Conservation (phyloP, 2,797 vertebrate genomes). For the Lophius americanus region DNA sequence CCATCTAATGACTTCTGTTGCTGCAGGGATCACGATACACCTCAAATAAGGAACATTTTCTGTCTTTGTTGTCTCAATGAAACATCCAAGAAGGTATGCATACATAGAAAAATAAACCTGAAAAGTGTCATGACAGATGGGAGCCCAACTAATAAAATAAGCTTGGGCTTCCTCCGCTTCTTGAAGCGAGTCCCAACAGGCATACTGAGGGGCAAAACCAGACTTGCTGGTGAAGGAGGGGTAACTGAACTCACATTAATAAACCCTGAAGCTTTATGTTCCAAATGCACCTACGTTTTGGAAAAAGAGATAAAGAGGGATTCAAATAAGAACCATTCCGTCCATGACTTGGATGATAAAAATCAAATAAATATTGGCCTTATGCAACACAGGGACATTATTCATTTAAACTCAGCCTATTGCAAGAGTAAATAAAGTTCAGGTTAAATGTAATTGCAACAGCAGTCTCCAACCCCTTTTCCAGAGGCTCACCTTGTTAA, state of each 20-base stretch:
- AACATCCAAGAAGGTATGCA: constrained; percentile 31
- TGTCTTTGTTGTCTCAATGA: constrained; percentile 15
- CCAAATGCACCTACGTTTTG: constrained; percentile 17
- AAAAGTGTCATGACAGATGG: constrained; percentile 57
- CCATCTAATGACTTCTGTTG: constrained; percentile 17
- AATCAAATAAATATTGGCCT: background rate
- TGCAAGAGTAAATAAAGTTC: constrained; percentile 1
- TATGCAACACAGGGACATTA: too few species aligned
- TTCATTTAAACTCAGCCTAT: too few species aligned
- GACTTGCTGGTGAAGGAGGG: constrained; percentile 66
- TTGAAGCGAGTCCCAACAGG: constrained; percentile 78
- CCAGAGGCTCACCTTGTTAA: constrained; percentile 61
- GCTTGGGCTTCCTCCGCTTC: constrained; percentile 65
- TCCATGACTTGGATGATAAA: background rate
- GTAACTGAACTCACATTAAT: constrained; percentile 54
- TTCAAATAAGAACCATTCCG: background rate
- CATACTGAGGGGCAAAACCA: constrained; percentile 65
- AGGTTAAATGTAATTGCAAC: constrained; percentile 17
- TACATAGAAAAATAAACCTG: constrained; percentile 39
- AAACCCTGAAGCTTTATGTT: constrained; percentile 39
- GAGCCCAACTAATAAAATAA: constrained; percentile 60
- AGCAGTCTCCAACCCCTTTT: constrained; percentile 25
- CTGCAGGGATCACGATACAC: constrained; percentile 20
- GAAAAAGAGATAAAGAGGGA: background rate
- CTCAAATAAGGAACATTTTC: constrained; percentile 6